These are phyloP conservation scores for Sula dactylatra DNA, from an alignment of 2,113 vertebrate species.

Conservation along the genomic window DNA sequence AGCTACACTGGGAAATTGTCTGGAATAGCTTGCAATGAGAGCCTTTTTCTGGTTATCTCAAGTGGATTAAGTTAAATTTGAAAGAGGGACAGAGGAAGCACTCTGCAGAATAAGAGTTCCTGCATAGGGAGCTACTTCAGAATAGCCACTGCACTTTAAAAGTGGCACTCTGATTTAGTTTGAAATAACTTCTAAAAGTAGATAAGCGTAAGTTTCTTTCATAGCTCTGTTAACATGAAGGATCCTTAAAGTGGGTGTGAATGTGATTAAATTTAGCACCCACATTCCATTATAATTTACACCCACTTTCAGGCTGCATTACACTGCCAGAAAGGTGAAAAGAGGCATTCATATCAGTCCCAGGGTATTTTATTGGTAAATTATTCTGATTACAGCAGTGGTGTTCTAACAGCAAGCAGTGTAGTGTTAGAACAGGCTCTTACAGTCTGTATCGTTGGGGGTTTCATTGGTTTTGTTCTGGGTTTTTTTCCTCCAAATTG, in stretches of 20 bases:
- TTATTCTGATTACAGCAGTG: background rate
- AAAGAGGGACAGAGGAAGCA: background rate
- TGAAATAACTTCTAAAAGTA: background rate
- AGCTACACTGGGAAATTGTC: background rate
- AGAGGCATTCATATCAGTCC: background rate
- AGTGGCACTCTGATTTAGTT: background rate
- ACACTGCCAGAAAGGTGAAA: background rate
- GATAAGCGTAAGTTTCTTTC: background rate
- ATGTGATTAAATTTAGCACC: background rate
- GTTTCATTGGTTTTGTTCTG: background rate
- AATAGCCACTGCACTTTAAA: background rate
- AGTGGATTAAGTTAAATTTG: slow-evolving; percentile 5
- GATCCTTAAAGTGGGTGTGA: background rate
- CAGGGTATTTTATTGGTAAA: background rate
- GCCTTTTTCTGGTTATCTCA: slow-evolving; percentile 21
- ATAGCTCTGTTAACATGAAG: background rate
- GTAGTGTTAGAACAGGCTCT: background rate
- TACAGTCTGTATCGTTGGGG: background rate
- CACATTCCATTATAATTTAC: background rate
- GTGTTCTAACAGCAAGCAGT: background rate
- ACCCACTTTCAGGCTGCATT: background rate
- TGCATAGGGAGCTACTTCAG: background rate
- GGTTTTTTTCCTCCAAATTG: accelerated
- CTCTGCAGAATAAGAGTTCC: background rate
- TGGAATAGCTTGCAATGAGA: slow-evolving; percentile 3